These are phyloP conservation scores for Cherax quadricarinatus DNA, from an alignment of 1,140 invertebrate genomes.

Conservation along the genomic window DNA sequence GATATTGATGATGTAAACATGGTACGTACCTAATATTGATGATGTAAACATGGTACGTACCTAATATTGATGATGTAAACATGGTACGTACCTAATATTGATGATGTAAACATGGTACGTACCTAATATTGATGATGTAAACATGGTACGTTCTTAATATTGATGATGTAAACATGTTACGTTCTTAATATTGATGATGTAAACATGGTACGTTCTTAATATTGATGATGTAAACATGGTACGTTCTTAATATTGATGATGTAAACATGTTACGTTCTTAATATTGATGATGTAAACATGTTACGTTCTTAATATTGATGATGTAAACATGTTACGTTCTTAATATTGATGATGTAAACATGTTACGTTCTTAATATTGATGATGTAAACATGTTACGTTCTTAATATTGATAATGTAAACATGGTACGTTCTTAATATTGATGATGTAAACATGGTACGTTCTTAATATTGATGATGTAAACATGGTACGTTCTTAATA, in stretches of 20 bases:
- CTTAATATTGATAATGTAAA: no score
- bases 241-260: not conserved
- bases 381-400: not conserved
- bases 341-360: slow-evolving; percentile 9
- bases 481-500: not conserved
- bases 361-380: not conserved
- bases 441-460: slow-evolving; percentile 22
- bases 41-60: not conserved
- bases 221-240: not conserved
- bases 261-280: not conserved
- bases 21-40: not conserved
- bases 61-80: not conserved
- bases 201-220: not conserved
- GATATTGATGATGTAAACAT: slow-evolving; percentile 19
- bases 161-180: no score
- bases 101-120: slow-evolving; percentile 22
- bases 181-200: slow-evolving; percentile 19
- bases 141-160: not conserved
- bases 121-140: not conserved
- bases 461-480: not conserved
- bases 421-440: no score
- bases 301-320: no score
- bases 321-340: no score
- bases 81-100: not conserved
- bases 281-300: not conserved